These are phyloP conservation scores for Hipparchia semele DNA, from an alignment of 2,888 invertebrate species.

Conservation along the genomic window DNA sequence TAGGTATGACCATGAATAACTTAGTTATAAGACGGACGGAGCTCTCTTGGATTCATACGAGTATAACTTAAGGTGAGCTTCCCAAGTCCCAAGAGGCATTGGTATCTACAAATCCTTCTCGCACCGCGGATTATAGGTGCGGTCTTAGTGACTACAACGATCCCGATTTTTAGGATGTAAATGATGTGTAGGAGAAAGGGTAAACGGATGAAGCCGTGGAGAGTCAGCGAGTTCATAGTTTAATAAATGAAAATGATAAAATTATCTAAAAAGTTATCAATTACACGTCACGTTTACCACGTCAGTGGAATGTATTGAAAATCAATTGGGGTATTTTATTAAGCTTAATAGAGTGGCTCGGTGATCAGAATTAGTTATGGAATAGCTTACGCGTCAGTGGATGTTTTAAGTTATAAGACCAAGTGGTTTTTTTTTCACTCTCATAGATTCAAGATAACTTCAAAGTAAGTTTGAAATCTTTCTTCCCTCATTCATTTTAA, in stretches of 20 bases:
- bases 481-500: background rate
- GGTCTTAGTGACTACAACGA: too few species aligned
- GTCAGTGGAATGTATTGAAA: slow-evolving; percentile 34
- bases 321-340: slow-evolving; percentile 51
- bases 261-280: background rate
- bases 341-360: slow-evolving; percentile 55
- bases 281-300: background rate
- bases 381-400: slow-evolving; percentile 48
- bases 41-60: too few species aligned
- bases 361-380: slow-evolving; percentile 55
- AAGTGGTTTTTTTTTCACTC: slow-evolving; percentile 33
- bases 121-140: too few species aligned
- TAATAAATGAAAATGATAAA: too few species aligned
- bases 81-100: too few species aligned
- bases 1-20: background rate
- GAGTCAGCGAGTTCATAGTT: too few species aligned
- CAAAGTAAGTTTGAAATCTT: background rate
- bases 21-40: too few species aligned
- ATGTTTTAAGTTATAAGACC: slow-evolving; percentile 30
- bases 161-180: too few species aligned
- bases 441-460: background rate
- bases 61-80: too few species aligned
- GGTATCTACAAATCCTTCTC: too few species aligned
- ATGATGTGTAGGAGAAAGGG: too few species aligned
- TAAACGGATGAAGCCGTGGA: too few species aligned